Conservation (phyloP, 2,797 vertebrate species). For the Otolemur crassicaudatus region DNA sequence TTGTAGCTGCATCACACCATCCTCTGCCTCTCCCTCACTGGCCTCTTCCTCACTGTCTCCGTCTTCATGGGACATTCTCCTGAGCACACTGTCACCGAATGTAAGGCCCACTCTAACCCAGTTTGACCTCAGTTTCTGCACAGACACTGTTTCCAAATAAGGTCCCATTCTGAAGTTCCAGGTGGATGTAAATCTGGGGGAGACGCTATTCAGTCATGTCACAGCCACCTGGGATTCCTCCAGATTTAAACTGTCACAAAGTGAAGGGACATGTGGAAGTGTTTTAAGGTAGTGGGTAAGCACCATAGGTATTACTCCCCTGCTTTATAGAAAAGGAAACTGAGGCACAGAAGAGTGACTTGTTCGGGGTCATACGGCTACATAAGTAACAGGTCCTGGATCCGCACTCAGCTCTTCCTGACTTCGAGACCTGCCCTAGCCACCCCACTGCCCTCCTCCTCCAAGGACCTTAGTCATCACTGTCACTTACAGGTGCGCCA, state of each 20-base stretch:
- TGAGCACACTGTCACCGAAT: not conserved
- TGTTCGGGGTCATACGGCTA: accelerated
- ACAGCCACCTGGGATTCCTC: not conserved
- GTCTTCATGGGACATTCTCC: accelerated
- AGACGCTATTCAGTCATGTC: not conserved
- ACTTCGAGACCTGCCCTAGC: not conserved
- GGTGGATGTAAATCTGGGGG: accelerated
- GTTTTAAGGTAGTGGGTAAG: not conserved
- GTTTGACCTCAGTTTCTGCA: not conserved
- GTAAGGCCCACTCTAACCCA: accelerated
- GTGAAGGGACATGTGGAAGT: not conserved
- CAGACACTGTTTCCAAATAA: not conserved
- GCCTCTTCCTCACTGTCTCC: not conserved
- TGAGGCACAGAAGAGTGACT: not conserved
- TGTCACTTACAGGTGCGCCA: accelerated
- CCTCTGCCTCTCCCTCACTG: accelerated
- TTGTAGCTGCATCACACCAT: accelerated
- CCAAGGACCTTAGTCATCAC: accelerated
- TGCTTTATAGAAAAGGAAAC: not conserved
- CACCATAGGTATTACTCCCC: accelerated
- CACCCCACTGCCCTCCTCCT: not conserved
- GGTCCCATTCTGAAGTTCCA: not conserved
- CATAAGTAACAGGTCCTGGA: not conserved
- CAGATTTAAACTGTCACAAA: not conserved
- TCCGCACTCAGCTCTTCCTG: not conserved